These are phyloP conservation scores for Pangasianodon gigas DNA, from an alignment of 2,113 vertebrate genomes.

Conservation along the genomic window DNA sequence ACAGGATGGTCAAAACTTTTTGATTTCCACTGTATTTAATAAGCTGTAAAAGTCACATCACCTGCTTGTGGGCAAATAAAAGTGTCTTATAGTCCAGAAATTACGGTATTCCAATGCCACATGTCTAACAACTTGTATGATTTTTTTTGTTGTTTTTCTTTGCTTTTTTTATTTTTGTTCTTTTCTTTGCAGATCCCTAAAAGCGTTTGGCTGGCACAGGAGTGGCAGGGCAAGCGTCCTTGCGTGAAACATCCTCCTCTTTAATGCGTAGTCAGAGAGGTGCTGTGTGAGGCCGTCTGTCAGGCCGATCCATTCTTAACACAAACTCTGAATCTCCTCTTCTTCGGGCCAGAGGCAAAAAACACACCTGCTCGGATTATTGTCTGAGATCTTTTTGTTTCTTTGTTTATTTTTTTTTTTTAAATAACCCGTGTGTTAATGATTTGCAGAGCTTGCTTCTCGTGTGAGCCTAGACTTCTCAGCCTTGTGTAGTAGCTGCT, in stretches of 20 bases:
- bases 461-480: slow-evolving; percentile 48
- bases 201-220: slow-evolving; percentile 74
- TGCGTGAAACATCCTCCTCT: slow-evolving; percentile 67
- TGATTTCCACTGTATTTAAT: background rate
- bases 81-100: slow-evolving; percentile 25
- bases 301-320: slow-evolving; percentile 48
- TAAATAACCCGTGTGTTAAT: slow-evolving; percentile 41
- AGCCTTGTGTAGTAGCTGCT: slow-evolving; percentile 47
- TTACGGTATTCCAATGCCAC: slow-evolving; percentile 50
- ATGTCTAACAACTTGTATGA: slow-evolving; percentile 63
- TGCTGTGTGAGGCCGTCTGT: slow-evolving; percentile 48
- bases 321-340: slow-evolving; percentile 48
- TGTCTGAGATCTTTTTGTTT: background rate
- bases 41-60: background rate
- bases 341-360: slow-evolving; percentile 40
- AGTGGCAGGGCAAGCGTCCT: slow-evolving; percentile 76
- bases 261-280: slow-evolving; percentile 59
- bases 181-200: slow-evolving; percentile 86
- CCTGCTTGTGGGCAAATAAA: slow-evolving; percentile 6
- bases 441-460: slow-evolving; percentile 55
- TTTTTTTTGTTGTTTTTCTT: slow-evolving; percentile 58
- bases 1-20: background rate
- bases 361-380: slow-evolving; percentile 23
- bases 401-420: background rate
- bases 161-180: slow-evolving; percentile 68